These are phyloP conservation scores for Megalops cyprinoides DNA, from an alignment of 2,797 vertebrate species.

Conservation along the genomic window DNA sequence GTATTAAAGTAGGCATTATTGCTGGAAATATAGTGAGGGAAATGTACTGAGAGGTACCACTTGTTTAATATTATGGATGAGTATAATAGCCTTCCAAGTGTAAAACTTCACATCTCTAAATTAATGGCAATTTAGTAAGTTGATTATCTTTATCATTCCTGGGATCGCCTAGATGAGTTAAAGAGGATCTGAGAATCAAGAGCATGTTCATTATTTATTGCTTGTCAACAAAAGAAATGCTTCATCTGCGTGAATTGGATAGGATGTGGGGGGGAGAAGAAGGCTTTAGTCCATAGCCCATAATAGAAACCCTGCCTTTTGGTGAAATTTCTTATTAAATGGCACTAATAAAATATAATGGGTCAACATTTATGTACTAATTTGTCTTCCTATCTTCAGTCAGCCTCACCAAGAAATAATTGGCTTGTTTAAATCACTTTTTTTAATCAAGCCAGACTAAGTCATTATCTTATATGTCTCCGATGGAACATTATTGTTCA, in stretches of 20 bases:
- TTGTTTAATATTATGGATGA: too few relatives aligned
- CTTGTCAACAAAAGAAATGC: background rate
- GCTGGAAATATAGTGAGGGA: too few relatives aligned
- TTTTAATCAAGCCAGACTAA: background rate
- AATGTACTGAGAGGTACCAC: too few relatives aligned
- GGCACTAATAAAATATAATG: background rate
- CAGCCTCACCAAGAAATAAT: background rate
- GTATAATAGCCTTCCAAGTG: too few relatives aligned
- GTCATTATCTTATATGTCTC: too few relatives aligned
- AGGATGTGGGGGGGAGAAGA: background rate
- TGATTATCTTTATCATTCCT: too few relatives aligned
- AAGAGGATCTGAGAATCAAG: too few relatives aligned
- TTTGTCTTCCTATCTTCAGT: background rate
- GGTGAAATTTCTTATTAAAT: background rate
- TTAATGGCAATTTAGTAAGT: too few relatives aligned
- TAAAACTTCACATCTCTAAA: too few relatives aligned
- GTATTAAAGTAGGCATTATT: too few relatives aligned
- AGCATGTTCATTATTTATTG: too few relatives aligned
- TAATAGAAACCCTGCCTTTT: background rate
- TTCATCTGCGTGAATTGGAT: background rate
- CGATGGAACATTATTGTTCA: background rate
- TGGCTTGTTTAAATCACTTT: background rate
- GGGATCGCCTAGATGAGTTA: too few relatives aligned
- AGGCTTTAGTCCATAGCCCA: background rate
- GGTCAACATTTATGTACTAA: background rate